Conservation (phyloP, 64 coral and sea anemone species). For the Dendronephthya gigantea region DNA sequence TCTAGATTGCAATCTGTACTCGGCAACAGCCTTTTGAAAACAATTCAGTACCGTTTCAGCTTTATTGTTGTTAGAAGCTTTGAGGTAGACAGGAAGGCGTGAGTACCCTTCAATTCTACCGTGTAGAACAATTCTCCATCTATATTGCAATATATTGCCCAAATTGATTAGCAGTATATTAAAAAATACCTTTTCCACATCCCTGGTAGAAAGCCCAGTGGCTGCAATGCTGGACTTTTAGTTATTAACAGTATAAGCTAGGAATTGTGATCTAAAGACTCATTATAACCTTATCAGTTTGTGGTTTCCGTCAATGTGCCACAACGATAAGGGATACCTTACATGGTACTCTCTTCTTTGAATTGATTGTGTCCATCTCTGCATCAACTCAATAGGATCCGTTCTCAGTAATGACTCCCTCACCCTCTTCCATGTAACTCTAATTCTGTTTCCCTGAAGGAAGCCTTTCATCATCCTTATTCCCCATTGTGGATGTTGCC, state of each 20-base stretch:
- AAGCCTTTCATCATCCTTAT: constrained; percentile 26
- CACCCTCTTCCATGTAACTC: constrained; percentile 24
- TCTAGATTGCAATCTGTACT: constrained; percentile 1
- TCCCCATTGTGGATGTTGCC: background rate
- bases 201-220: too few species aligned
- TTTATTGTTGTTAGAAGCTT: constrained; percentile 14
- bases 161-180: too few species aligned
- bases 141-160: too few species aligned
- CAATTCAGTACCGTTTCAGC: constrained; percentile 14
- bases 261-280: too few species aligned
- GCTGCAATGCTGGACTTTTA: too few species aligned
- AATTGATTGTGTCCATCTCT: constrained; percentile 17
- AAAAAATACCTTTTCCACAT: too few species aligned
- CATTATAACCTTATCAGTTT: constrained; percentile 2
- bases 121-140: constrained; percentile 7
- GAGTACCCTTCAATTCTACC: constrained; percentile 18
- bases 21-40: background rate
- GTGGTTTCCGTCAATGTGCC: constrained; percentile 7
- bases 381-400: constrained; percentile 30
- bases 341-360: background rate
- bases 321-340: constrained; percentile 1
- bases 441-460: constrained; percentile 10
- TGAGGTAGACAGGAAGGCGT: background rate
- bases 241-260: too few species aligned
- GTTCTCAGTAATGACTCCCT: constrained; percentile 26